Base-by-base conservation (phyloP, 2,797 vertebrate species). In the Parauchenoglanis ngamensis region DNA sequence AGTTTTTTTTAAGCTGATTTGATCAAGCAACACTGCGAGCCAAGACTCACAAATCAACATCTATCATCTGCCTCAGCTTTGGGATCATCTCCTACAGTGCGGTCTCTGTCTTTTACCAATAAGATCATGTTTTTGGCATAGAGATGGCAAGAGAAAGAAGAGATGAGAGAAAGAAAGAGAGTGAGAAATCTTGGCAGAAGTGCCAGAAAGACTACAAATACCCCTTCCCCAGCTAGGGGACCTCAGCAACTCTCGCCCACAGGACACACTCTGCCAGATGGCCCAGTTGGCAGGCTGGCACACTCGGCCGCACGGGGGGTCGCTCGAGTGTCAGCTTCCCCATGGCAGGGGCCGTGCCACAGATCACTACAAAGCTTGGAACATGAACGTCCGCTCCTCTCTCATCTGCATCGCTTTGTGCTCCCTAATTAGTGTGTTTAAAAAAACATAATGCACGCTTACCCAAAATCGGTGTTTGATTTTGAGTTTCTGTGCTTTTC, bases 211-310 rank as follows among this genome's bases (percentile, higher is more conserved):
- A 87, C 87, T 90, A 91, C 85, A 88, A 85, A 87, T 88, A 85
- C 86, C 86, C 90, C 78, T 84, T 87, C 75, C 87, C 70, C 90
- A 83, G 86, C 83, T 61, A 87, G 65, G 83, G 78, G 86, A 67
- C 85, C 87, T 72, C 80, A 84, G 86, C 85, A 86, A 84, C 86
- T 91, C 89, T 81, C 85, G 44, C 90, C 90, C 87, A 90, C 84
- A 77, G 89, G 87, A 88, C 87, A 89, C 68, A 78, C 79, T 25
- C 88, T 88, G 89, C 88, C 89, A 91, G 91, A 92, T 91, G 90
- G 91, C 85, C 88, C 87, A 90, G 87, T 91, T 88, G 90, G 90
- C 87, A 91, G 75, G 68, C 82, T 72, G 49, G 78, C 72, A 54
- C 79, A 67, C 56, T 79, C 56, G 63, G 67, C 81, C 88, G 65